Evolutionary conservation across 2,797 vertebrate genomes (phyloP).

Genomic region (Garrulus glandarius): DNA sequence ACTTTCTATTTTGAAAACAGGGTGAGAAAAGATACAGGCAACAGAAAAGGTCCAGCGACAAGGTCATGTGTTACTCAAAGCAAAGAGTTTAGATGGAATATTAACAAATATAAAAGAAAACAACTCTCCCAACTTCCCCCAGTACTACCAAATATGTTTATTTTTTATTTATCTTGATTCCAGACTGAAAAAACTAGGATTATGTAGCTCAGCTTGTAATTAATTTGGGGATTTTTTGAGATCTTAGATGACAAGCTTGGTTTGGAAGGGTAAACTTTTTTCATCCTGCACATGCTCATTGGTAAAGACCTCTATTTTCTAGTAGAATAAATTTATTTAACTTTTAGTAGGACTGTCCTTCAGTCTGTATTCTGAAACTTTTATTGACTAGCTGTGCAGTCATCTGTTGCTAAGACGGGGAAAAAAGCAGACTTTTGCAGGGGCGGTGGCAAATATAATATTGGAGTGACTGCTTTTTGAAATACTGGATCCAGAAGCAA

Average conservation of each 20-base stretch:
- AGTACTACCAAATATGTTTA: background rate
- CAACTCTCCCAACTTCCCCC: fast-evolving
- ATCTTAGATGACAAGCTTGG: background rate
- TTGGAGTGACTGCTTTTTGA: background rate
- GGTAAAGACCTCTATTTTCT: background rate
- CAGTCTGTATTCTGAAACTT: background rate
- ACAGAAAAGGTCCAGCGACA: background rate
- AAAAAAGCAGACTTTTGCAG: background rate
- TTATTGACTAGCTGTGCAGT: background rate
- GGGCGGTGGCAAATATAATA: background rate
- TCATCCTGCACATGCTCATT: background rate
- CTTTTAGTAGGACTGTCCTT: background rate
- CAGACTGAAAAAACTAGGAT: background rate
- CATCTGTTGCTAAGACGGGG: background rate
- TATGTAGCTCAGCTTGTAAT: background rate
- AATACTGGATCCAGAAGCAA: background rate
- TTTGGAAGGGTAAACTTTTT: background rate
- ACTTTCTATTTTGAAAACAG: background rate
- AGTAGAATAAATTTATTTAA: background rate
- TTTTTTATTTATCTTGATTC: background rate
- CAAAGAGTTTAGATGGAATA: background rate
- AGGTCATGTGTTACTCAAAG: background rate
- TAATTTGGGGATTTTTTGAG: background rate
- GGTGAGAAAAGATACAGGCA: background rate
- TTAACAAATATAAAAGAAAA: background rate